Evolutionary conservation across 2,113 vertebrate genomes (phyloP), one percentile per base, ranked within the genome.

Genomic region (Leucosticte australis): DNA sequence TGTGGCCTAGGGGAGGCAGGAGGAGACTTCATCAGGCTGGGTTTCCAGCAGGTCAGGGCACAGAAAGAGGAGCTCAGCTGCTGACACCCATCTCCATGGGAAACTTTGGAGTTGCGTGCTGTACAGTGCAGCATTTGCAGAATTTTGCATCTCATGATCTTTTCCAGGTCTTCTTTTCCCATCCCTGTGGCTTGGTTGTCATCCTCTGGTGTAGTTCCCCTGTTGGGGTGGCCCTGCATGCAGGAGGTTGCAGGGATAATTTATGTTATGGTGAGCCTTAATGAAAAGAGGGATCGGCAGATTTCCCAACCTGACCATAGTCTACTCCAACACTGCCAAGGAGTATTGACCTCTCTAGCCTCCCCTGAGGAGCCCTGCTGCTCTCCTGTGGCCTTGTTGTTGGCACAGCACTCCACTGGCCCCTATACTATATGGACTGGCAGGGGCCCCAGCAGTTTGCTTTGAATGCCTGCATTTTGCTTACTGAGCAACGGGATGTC

Each of bases 401-500:
- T 13, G 1, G 49, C 70, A 30, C n/a, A n/a, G n/a, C 3, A 0
- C 27, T 85, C 26, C n/a, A 15, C 52, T 84, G 71, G 59, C 31
- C 31, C 14, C 30, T 77, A 31, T 4, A 18, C 56, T 17, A 1
- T 9, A 39, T 5, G 1, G 59, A 30, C 75, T 92, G 84, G 75
- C 78, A 69, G 50, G 19, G 17, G 8, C 55, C 59, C 46, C 46
- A 57, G 46, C 67, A 41, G 64, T 82, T 76, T 77, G 69, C 60
- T 93, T 87, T 78, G 73, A 89, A 55, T 0, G 16, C 49, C 83
- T 83, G 31, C 21, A 6, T 89, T 93, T 86, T 88, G 86, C 90
- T 89, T 83, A 71, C 83, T 57, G 80, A 87, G 92, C 79, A 63
- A 26, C 0, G 11, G 93, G 89, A 71, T 92, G 88, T 94, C 92